Conservation (phyloP, 1,140 invertebrate species). For the Bombyx mandarina region DNA sequence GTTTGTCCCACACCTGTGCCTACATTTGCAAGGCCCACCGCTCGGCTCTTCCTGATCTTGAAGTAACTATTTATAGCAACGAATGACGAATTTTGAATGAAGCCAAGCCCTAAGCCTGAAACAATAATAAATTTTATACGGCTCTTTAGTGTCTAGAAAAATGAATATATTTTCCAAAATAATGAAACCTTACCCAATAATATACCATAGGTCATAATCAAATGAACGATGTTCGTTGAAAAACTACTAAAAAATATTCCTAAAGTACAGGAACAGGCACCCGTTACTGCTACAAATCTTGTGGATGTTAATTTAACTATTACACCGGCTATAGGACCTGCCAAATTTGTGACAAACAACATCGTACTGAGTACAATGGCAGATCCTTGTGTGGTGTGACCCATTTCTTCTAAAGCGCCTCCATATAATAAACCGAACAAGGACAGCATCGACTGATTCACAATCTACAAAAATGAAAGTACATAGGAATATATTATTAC, state of each 20-base stretch:
- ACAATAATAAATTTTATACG: slow-evolving; percentile 14
- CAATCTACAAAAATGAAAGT: slow-evolving; percentile 70
- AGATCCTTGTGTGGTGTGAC: slow-evolving; percentile 76
- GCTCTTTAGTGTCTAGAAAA: neutral
- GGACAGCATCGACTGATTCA: slow-evolving; percentile 80
- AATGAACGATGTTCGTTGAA: slow-evolving; percentile 74
- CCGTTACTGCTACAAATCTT: slow-evolving; percentile 74
- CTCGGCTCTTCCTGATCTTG: slow-evolving; percentile 74
- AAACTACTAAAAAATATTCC: slow-evolving; percentile 76
- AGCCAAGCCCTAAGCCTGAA: slow-evolving; percentile 76
- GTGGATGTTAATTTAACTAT: slow-evolving; percentile 75
- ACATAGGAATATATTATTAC: too few species aligned
- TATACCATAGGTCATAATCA: slow-evolving; percentile 78
- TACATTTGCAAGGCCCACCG: slow-evolving; percentile 79
- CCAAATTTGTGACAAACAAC: slow-evolving; percentile 79
- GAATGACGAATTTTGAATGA: slow-evolving; percentile 78
- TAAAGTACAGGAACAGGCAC: slow-evolving; percentile 72
- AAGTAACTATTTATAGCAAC: slow-evolving; percentile 83
- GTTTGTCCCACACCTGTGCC: slow-evolving; percentile 82
- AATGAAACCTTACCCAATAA: slow-evolving; percentile 71
- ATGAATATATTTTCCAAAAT: neutral
- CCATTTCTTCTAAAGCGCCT: slow-evolving; percentile 74
- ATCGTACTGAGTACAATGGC: slow-evolving; percentile 79
- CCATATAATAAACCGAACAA: slow-evolving; percentile 81
- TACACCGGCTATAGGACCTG: slow-evolving; percentile 77